Evolutionary conservation across 35 echinoderm and acorn worm species (phyloP).

Genomic region (Patiria miniata): DNA sequence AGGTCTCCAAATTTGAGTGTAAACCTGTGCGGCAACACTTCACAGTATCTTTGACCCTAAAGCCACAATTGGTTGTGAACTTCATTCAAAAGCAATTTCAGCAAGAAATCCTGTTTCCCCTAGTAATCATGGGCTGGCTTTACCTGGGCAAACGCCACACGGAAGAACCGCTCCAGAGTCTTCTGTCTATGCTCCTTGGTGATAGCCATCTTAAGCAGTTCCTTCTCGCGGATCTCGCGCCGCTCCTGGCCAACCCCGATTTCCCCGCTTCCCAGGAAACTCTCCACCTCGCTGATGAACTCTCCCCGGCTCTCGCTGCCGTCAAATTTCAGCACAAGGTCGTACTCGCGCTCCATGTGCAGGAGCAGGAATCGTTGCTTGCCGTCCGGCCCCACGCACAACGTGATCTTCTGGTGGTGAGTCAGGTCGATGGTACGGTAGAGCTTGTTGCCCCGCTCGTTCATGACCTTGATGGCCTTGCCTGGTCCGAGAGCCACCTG

Average conservation of each 20-base stretch:
- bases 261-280: conserved; percentile 77
- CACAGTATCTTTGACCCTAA: too few species aligned
- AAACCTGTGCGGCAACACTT: too few species aligned
- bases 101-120: too few species aligned
- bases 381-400: conserved; percentile 76
- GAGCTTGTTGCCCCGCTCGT: conserved; percentile 81
- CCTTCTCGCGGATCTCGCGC: conserved; percentile 71
- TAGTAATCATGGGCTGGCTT: background rate
- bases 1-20: too few species aligned
- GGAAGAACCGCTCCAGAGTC: conserved; percentile 86
- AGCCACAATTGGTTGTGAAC: too few species aligned
- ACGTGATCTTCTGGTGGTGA: conserved; percentile 66
- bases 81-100: too few species aligned
- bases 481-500: conserved; percentile 92
- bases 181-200: conserved; percentile 89
- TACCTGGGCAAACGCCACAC: conserved; percentile 91
- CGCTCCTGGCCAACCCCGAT: conserved; percentile 83
- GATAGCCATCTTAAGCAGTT: conserved; percentile 71
- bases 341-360: conserved; percentile 90
- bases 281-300: conserved; percentile 82
- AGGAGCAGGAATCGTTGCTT: conserved; percentile 56
- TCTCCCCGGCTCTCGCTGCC: conserved; percentile 56
- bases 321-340: conserved; percentile 84
- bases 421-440: conserved; percentile 86
- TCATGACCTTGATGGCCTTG: conserved; percentile 62